Evolutionary conservation across 2,113 vertebrate genomes (phyloP).

Genomic region (Eira barbara): DNA sequence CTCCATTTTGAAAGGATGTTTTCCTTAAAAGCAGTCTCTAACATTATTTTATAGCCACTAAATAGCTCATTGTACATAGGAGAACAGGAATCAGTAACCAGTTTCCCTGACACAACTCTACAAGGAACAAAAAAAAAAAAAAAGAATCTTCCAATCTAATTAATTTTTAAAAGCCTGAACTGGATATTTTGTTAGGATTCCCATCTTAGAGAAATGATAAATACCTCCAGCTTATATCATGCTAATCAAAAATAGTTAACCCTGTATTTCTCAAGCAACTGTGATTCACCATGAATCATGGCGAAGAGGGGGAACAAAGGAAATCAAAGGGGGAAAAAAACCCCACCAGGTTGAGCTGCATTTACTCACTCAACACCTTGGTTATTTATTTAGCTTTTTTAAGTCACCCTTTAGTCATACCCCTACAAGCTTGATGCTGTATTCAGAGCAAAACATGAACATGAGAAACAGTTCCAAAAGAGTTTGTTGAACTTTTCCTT

Average conservation of each 20-base stretch:
- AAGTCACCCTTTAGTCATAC: not conserved
- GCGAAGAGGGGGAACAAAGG: not conserved
- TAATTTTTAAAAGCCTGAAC: not conserved
- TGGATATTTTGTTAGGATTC: not conserved
- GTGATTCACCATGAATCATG: not conserved
- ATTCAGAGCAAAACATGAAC: not conserved
- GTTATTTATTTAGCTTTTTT: not conserved
- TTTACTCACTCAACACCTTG: not conserved
- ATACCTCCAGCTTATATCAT: not conserved
- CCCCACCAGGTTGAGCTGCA: not conserved
- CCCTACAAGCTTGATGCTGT: not conserved
- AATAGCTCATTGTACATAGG: not conserved
- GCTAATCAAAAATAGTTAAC: conserved; percentile 17
- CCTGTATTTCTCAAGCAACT: not conserved
- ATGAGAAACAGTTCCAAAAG: not conserved
- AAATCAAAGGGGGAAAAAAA: too few species aligned
- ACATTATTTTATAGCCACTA: conserved; percentile 13
- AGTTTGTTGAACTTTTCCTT: conserved; percentile 8
- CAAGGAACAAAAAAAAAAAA: not conserved
- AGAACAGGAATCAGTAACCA: not conserved
- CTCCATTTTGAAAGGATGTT: not conserved
- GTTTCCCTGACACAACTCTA: not conserved
- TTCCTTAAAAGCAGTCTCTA: conserved; percentile 34
- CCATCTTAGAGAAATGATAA: not conserved
- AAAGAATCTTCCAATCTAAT: not conserved